These are phyloP conservation scores for Zygothrica quintamaculata DNA, from an alignment of 2,888 invertebrate species.

Conservation along the genomic window DNA sequence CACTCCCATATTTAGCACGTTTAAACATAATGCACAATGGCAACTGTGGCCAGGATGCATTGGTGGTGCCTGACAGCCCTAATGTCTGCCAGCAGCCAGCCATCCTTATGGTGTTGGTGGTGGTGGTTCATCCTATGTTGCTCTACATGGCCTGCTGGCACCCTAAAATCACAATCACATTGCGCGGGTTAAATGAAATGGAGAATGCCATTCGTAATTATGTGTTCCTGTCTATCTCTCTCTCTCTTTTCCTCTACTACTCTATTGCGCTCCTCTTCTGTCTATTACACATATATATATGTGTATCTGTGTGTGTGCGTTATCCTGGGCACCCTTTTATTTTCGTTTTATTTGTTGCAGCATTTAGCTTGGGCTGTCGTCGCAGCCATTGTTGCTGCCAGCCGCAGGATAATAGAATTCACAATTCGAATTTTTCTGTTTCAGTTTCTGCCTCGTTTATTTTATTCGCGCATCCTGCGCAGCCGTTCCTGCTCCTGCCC, in stretches of 20 bases:
- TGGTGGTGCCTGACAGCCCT: conserved; percentile 30
- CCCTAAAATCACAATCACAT: conserved; percentile 64
- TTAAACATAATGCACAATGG: conserved; percentile 70
- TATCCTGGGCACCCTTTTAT: conserved; percentile 64
- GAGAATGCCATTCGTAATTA: conserved; percentile 82
- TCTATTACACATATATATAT: conserved; percentile 16
- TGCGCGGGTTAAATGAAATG: conserved; percentile 82
- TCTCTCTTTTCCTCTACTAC: neutral
- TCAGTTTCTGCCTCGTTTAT: conserved; percentile 60
- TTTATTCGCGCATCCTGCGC: conserved; percentile 62
- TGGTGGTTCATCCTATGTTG: conserved; percentile 28
- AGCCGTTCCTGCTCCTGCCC: conserved; percentile 58
- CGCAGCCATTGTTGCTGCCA: conserved; percentile 79
- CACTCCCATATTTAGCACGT: conserved; percentile 84
- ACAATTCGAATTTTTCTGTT: conserved; percentile 45
- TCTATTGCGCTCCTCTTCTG: neutral
- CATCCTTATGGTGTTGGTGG: conserved; percentile 24
- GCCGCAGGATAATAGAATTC: conserved; percentile 69
- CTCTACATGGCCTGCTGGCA: conserved; percentile 53
- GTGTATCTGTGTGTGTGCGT: conserved; percentile 25
- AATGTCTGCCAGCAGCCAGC: conserved; percentile 13
- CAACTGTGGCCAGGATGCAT: conserved; percentile 68
- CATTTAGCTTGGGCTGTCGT: conserved; percentile 74
- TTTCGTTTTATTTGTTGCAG: conserved; percentile 42
- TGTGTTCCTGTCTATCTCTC: conserved; percentile 30